Conservation (phyloP, 1,140 invertebrate genomes). For the Sycophaga agraensis region DNA sequence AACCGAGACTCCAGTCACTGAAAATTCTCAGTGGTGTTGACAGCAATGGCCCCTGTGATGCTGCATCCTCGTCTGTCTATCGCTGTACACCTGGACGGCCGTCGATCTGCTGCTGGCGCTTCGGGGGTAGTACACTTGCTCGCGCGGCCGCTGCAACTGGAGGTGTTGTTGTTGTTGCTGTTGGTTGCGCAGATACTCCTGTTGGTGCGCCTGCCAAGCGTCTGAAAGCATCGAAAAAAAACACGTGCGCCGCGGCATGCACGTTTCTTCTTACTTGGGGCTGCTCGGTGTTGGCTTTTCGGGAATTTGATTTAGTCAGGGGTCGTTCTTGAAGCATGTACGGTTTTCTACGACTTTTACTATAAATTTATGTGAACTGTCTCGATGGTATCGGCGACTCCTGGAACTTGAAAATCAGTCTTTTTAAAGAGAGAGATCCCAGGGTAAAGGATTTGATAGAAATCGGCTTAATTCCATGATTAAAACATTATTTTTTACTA, state of each 20-base stretch:
- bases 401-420: slow-evolving; percentile 15
- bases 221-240: slow-evolving; percentile 16
- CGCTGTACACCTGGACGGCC: not conserved
- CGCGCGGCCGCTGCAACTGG: slow-evolving; percentile 1
- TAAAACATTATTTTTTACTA: too few relatives aligned
- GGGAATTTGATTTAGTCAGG: too few relatives aligned
- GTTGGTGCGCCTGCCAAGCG: not conserved
- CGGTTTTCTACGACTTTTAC: slow-evolving; percentile 1
- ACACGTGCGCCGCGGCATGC: not conserved
- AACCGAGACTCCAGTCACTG: too few relatives aligned
- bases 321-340: slow-evolving; percentile 17
- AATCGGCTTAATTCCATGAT: too few relatives aligned
- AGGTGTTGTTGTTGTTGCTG: not conserved
- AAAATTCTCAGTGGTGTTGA: too few relatives aligned
- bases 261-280: not conserved
- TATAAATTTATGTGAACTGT: slow-evolving; percentile 7
- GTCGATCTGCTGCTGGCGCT: not conserved
- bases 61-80: not conserved
- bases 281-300: too few relatives aligned
- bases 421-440: not conserved
- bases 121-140: slow-evolving; percentile 21
- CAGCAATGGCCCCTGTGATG: not conserved
- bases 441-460: not conserved
- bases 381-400: slow-evolving; percentile 6
- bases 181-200: slow-evolving; percentile 4